These are phyloP conservation scores for Syrrhaptes paradoxus DNA, from an alignment of 2,113 vertebrate genomes.

Conservation along the genomic window DNA sequence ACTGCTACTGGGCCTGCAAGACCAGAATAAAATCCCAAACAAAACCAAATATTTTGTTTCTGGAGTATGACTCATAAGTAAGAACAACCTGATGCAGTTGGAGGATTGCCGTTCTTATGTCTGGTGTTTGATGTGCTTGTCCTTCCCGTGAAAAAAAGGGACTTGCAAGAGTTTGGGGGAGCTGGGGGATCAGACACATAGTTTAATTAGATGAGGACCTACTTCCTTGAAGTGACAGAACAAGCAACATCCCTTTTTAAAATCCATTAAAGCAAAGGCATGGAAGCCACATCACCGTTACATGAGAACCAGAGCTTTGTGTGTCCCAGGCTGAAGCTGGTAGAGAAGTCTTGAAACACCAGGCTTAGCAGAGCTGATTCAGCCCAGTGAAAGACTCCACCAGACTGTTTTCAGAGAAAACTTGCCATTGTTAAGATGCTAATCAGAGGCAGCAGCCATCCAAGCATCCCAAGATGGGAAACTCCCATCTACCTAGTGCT, in stretches of 20 bases:
- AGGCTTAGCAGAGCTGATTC: background rate
- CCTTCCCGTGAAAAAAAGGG: background rate
- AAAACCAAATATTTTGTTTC: background rate
- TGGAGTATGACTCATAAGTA: background rate
- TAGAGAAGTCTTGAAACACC: background rate
- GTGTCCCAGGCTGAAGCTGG: background rate
- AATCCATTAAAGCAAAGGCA: background rate
- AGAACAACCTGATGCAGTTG: background rate
- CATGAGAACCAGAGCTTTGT: fast-evolving
- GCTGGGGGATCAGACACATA: background rate
- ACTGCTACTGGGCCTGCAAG: background rate
- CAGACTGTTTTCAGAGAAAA: background rate
- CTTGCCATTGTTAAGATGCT: background rate
- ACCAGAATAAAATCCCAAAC: background rate
- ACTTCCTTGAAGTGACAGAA: background rate
- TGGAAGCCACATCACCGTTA: background rate
- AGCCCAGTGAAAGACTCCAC: background rate
- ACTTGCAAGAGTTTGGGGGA: background rate
- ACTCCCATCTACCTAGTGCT: background rate
- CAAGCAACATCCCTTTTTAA: background rate
- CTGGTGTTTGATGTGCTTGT: background rate
- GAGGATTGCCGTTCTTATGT: background rate
- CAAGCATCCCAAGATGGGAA: background rate
- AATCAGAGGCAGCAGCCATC: background rate
- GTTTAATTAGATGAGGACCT: background rate